A percentile compares a stretch with the other conserved stretches of the same genome.
Evolutionary conservation across 2,888 invertebrate genomes (phyloP).

Genomic region (Metopia argyrocephala): DNA sequence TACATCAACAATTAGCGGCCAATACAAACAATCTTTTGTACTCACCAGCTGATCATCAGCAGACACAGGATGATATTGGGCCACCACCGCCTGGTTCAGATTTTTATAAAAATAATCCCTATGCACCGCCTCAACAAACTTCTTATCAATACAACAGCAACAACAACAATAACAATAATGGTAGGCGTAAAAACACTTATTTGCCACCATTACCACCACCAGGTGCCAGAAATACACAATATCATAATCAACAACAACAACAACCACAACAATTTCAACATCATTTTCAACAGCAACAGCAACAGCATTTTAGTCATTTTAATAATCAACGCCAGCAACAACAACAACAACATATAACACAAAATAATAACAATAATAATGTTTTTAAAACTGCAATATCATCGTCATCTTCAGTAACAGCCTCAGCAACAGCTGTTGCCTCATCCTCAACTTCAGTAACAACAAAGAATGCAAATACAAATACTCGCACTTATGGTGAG

Average conservation of each 20-base stretch:
- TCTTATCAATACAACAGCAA: constrained; percentile 70
- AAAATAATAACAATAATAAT: constrained; percentile 69
- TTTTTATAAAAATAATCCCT: constrained; percentile 78
- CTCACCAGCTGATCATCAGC: constrained; percentile 78
- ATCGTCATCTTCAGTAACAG: constrained; percentile 62
- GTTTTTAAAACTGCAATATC: constrained; percentile 70
- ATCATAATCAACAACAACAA: constrained; percentile 67
- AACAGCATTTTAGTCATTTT: constrained; percentile 65
- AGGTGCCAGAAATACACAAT: constrained; percentile 70
- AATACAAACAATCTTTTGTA: constrained; percentile 78
- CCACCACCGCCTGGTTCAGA: constrained; percentile 68
- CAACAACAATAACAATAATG: constrained; percentile 68
- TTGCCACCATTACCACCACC: constrained; percentile 74
- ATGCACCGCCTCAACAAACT: constrained; percentile 68
- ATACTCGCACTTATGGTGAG: constrained; percentile 74
- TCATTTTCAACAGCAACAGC: constrained; percentile 63
- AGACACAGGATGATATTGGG: constrained; percentile 67
- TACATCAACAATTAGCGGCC: constrained; percentile 76
- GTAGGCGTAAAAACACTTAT: constrained; percentile 75
- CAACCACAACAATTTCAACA: constrained; percentile 67
- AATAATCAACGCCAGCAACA: constrained; percentile 66
- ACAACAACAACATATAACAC: constrained; percentile 59
- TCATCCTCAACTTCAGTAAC: constrained; percentile 61
- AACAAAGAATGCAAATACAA: constrained; percentile 56
- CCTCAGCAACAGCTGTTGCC: constrained; percentile 66